These are phyloP conservation scores for Portunus trituberculatus DNA, from an alignment of 1,140 invertebrate species.

Conservation along the genomic window DNA sequence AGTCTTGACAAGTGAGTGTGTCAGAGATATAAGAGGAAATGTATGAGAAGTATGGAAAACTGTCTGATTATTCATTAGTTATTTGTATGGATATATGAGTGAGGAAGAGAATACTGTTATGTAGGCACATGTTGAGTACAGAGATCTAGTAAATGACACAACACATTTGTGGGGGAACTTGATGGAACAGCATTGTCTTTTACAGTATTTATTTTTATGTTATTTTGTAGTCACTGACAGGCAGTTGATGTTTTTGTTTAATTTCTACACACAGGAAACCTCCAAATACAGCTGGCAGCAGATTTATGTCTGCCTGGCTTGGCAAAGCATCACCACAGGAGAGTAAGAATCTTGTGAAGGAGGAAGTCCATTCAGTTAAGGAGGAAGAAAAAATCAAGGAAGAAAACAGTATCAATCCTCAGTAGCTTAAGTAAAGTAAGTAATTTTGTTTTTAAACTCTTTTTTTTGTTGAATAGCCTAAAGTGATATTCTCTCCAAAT, in stretches of 20 bases:
- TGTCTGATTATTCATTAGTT: not conserved
- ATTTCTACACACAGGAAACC: slow-evolving; percentile 9
- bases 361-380: not conserved
- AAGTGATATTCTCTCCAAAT: too few species aligned
- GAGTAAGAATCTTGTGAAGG: not conserved
- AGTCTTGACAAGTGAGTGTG: slow-evolving; percentile 79
- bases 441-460: too few species aligned
- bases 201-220: too few species aligned
- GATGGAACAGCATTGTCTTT: too few species aligned
- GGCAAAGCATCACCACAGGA: not conserved
- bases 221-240: too few species aligned
- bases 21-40: not conserved
- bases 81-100: not conserved
- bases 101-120: too few species aligned
- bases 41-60: not conserved
- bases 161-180: too few species aligned
- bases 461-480: too few species aligned
- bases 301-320: slow-evolving; percentile 47
- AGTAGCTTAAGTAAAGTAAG: too few species aligned
- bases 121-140: not conserved
- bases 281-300: slow-evolving; percentile 38
- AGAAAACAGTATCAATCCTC: too few species aligned
- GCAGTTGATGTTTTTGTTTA: not conserved
- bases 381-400: not conserved
- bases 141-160: not conserved